Evolutionary conservation across 2,888 invertebrate species (phyloP).

Genomic region (Heteropelma amictum): DNA sequence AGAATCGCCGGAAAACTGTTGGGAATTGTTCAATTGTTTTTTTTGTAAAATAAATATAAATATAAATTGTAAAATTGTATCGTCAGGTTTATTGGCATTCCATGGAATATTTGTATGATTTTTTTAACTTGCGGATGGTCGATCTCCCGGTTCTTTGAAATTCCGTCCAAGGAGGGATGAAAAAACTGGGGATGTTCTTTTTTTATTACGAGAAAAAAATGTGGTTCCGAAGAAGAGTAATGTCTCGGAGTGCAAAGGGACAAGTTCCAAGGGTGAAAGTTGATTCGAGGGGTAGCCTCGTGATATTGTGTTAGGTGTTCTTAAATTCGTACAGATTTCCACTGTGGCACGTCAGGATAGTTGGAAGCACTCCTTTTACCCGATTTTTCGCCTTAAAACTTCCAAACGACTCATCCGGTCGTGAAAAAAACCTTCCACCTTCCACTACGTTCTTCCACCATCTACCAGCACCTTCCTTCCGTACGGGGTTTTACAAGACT

Average conservation of each 20-base stretch:
- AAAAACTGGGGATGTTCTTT: neutral
- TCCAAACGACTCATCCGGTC: constrained; percentile 18
- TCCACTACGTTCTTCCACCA: neutral
- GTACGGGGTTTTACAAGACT: neutral
- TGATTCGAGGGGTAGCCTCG: constrained; percentile 9
- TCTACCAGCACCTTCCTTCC: neutral
- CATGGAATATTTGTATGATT: too few species aligned
- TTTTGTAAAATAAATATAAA: too few species aligned
- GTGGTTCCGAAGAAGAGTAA: neutral
- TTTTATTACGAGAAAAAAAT: neutral
- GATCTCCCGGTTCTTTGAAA: too few species aligned
- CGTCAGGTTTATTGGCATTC: too few species aligned
- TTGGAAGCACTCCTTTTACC: constrained; percentile 9
- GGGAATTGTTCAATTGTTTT: too few species aligned
- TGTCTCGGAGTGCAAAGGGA: neutral
- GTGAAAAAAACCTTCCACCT: neutral
- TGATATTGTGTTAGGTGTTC: constrained; percentile 24
- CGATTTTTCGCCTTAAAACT: constrained; percentile 37
- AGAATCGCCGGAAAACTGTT: too few species aligned
- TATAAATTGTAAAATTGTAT: too few species aligned
- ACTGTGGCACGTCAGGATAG: neutral
- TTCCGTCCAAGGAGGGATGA: too few species aligned
- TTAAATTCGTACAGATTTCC: neutral
- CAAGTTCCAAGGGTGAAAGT: neutral
- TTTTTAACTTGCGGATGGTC: too few species aligned